A percentile compares a stretch with the other conserved stretches of the same genome.
These are phyloP conservation scores for Zoanthus solanderi DNA, from an alignment of 92 coral and sea anemone species.

Conservation along the genomic window DNA sequence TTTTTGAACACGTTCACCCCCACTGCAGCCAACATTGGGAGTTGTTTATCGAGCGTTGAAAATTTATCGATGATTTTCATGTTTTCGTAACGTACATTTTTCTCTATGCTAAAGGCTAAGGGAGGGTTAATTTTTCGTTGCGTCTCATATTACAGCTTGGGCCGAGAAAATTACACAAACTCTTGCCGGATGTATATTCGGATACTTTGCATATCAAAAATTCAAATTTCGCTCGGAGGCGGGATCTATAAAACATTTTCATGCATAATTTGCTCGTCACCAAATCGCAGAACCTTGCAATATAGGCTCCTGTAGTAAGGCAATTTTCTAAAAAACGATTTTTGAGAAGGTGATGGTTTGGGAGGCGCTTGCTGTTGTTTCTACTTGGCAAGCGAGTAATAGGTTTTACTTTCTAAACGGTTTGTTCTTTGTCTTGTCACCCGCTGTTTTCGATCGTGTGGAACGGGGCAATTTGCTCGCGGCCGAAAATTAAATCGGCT, in stretches of 20 bases:
- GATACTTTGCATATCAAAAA: slow-evolving; percentile 38
- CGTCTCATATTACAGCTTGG: slow-evolving; percentile 46
- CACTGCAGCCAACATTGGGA: neutral
- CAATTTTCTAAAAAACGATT: neutral
- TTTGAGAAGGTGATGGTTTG: neutral
- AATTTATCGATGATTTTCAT: neutral
- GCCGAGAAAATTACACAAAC: slow-evolving; percentile 14
- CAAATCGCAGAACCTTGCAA: neutral
- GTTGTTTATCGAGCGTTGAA: neutral
- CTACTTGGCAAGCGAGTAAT: neutral
- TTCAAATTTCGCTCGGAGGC: slow-evolving; percentile 55
- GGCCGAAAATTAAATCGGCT: slow-evolving; percentile 18
- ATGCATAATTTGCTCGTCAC: slow-evolving; percentile 40
- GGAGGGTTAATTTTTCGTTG: neutral
- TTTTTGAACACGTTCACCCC: neutral
- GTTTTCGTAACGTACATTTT: neutral
- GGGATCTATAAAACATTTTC: slow-evolving; percentile 3
- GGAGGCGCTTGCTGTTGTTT: slow-evolving; percentile 13
- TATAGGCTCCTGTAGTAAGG: slow-evolving; percentile 22
- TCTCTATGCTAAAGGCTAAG: neutral
- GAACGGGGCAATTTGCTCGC: slow-evolving; percentile 39
- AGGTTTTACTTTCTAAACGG: neutral
- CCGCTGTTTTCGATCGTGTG: neutral
- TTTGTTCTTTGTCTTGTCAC: neutral
- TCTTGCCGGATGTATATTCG: slow-evolving; percentile 35